Evolutionary conservation across 2,888 invertebrate genomes (phyloP).

Genomic region (Acronicta aceris): DNA sequence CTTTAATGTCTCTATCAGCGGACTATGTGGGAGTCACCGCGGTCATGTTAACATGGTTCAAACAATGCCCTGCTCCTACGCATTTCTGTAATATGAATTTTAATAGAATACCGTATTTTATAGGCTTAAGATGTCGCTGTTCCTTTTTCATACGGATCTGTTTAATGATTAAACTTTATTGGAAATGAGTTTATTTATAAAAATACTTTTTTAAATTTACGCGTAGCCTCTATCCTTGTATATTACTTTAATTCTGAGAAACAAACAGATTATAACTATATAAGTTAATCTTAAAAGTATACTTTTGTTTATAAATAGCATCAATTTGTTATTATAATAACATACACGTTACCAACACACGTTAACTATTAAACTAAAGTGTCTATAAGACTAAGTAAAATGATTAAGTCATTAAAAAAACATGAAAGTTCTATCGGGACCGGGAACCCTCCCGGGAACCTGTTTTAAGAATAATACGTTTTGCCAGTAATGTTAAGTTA

Average conservation of each 20-base stretch:
- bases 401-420: constrained; percentile 51
- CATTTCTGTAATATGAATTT: constrained; percentile 51
- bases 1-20: constrained; percentile 55
- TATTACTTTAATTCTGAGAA: neutral
- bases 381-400: constrained; percentile 32
- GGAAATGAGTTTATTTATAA: too few species aligned
- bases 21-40: constrained; percentile 50
- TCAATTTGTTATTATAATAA: constrained; percentile 38
- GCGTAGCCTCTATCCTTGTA: neutral
- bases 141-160: neutral
- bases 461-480: constrained; percentile 28
- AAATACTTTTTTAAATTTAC: neutral
- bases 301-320: constrained; percentile 25
- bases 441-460: constrained; percentile 24
- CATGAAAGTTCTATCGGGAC: constrained; percentile 19
- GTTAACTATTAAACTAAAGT: constrained; percentile 31
- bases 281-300: constrained; percentile 15
- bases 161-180: neutral
- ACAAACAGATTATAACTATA: neutral
- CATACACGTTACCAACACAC: constrained; percentile 20
- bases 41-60: constrained; percentile 51
- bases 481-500: constrained; percentile 14
- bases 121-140: constrained; percentile 11
- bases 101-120: constrained; percentile 43
- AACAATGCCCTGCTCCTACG: constrained; percentile 55